These are phyloP conservation scores for Pentalonia nigronervosa DNA, from an alignment of 1,140 invertebrate genomes.

Conservation along the genomic window DNA sequence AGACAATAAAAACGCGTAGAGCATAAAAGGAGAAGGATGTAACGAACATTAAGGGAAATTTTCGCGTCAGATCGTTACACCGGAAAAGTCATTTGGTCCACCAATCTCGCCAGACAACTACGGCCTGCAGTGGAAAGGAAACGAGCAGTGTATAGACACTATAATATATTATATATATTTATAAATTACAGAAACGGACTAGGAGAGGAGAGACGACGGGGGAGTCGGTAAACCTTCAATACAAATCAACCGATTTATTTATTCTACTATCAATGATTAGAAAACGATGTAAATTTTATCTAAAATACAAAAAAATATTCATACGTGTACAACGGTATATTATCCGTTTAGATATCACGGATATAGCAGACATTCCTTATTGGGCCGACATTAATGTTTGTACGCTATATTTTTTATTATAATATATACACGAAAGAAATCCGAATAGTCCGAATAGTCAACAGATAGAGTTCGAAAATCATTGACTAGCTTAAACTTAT, in stretches of 20 bases:
- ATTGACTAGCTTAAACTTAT: not conserved
- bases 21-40: constrained; percentile 9
- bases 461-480: not conserved
- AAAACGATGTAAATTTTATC: not conserved
- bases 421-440: not conserved
- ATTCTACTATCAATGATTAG: not conserved
- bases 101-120: not conserved
- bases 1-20: constrained; percentile 7
- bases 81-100: constrained; percentile 31
- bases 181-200: not conserved
- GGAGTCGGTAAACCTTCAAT: not conserved
- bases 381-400: not conserved
- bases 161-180: not conserved
- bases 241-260: not conserved
- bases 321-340: not conserved
- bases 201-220: not conserved
- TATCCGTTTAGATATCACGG: not conserved
- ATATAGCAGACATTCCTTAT: not conserved
- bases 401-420: not conserved
- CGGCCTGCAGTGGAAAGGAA: not conserved
- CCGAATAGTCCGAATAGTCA: not conserved
- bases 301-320: not conserved
- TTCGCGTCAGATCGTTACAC: not conserved
- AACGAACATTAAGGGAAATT: not conserved
- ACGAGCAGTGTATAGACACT: not conserved